Base-by-base conservation (phyloP, 2,113 vertebrate genomes). In the Copsychus sechellarum region DNA sequence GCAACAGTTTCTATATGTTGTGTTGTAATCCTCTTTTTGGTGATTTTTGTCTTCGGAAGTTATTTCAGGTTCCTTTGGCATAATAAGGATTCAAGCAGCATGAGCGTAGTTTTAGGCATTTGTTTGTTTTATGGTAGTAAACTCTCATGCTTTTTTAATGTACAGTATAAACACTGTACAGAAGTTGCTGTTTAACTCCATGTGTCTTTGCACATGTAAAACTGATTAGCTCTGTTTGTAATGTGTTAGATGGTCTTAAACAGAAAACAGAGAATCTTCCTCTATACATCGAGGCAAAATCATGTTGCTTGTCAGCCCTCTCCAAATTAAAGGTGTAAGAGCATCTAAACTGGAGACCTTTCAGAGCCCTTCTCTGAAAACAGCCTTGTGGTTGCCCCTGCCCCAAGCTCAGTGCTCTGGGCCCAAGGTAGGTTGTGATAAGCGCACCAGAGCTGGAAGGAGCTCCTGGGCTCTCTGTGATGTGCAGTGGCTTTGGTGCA, bases 311-410 rank as follows among this genome's bases (percentile, higher is more conserved):
- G 42, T 58, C 38, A 50, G 8, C n/a, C 9, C 5, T 58, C 31
- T 94, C 48, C n/a, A 21, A 60, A 0, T 66, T 62, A 50, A 85
- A 66, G 14, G 12, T 34, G 11, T 28, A 60, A 81, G 23, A 93
- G 12, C 13, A 76, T 54, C 61, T 66, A 40, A 73, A 60, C 17
- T 23, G 25, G 38, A 74, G 42, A 28, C 43, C 31, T 28, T 43
- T 89, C 9, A 34, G 31, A 69, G 36, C 21, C 16, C 25, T 69
- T 69, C n/a, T 81, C 20, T 80, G 14, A 19, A 74, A 65, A 8
- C 23, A 82, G 8, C 42, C 0, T 1, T 61, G 57, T 19, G 1
- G 1, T 69, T 11, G 1, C 31, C 25, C 14, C 14, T 45, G n/a
- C 22, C 16, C 3, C 21, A 23, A 9, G 45, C 50, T 70, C 14